These are phyloP conservation scores for Mamestra configurata DNA, from an alignment of 1,140 invertebrate species.

Conservation along the genomic window DNA sequence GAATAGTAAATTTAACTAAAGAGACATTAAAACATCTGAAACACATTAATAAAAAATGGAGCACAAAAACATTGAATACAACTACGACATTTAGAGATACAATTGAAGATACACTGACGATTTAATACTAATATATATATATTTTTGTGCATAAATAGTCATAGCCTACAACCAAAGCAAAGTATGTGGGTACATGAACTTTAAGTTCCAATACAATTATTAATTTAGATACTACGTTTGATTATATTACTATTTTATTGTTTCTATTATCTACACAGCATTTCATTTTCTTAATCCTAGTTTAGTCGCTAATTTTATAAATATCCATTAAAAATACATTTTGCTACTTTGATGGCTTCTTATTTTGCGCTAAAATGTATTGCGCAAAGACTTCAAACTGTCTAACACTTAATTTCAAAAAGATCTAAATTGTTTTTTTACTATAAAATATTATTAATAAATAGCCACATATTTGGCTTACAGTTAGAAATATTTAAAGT, in stretches of 20 bases:
- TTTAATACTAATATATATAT: background rate
- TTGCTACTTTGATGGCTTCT: conserved; percentile 7
- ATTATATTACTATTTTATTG: conserved; percentile 65
- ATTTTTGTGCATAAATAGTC: background rate
- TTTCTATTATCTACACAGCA: conserved; percentile 89
- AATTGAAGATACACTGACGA: conserved; percentile 45
- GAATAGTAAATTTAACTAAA: conserved; percentile 61
- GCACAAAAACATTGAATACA: conserved; percentile 61
- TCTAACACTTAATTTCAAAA: background rate
- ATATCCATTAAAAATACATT: conserved; percentile 12
- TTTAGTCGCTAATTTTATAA: conserved; percentile 28
- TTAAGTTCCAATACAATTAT: conserved; percentile 42
- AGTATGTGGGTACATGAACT: conserved; percentile 81
- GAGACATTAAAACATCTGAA: conserved; percentile 33
- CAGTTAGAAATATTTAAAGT: background rate
- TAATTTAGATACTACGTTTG: conserved; percentile 54
- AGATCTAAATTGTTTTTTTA: background rate
- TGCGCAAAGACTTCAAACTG: background rate
- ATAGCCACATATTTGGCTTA: background rate
- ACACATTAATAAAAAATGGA: conserved; percentile 69
- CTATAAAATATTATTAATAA: background rate
- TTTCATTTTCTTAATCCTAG: conserved; percentile 74
- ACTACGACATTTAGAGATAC: conserved; percentile 76
- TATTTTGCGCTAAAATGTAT: conserved; percentile 13
- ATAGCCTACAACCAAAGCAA: conserved; percentile 4